Conservation (phyloP, 2,113 vertebrate species). For the Festucalex cinctus region DNA sequence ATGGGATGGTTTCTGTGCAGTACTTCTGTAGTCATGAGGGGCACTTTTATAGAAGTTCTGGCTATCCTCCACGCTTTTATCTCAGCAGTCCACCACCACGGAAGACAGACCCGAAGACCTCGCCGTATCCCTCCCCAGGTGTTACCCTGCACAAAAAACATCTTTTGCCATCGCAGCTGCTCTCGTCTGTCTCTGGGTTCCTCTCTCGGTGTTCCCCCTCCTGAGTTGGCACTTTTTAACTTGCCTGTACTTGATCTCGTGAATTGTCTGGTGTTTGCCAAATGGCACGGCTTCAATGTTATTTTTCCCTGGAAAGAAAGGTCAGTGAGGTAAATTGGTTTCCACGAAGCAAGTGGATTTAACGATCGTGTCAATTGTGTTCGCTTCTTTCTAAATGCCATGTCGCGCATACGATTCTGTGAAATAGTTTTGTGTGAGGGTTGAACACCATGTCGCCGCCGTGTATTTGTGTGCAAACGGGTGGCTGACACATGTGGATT, state of each 20-base stretch:
- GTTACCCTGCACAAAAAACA: slow-evolving; percentile 54
- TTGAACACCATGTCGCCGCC: slow-evolving; percentile 20
- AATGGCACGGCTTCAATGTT: neutral
- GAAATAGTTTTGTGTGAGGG: slow-evolving; percentile 9
- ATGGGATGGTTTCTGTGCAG: slow-evolving; percentile 17
- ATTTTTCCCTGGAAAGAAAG: slow-evolving; percentile 3
- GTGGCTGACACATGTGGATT: slow-evolving; percentile 47
- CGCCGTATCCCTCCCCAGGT: slow-evolving; percentile 57
- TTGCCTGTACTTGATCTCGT: slow-evolving; percentile 1
- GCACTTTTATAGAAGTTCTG: slow-evolving; percentile 36
- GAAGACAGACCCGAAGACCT: slow-evolving; percentile 36
- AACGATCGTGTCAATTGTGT: neutral
- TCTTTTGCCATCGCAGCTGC: slow-evolving; percentile 53
- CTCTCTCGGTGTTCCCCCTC: slow-evolving; percentile 4
- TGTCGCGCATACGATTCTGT: neutral
- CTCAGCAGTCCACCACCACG: slow-evolving; percentile 35
- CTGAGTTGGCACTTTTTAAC: slow-evolving; percentile 18
- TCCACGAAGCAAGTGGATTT: slow-evolving; percentile 1
- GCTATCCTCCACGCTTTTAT: slow-evolving; percentile 50
- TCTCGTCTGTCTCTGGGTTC: slow-evolving; percentile 28
- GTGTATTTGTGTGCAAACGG: slow-evolving; percentile 47
- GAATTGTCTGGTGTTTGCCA: slow-evolving; percentile 10
- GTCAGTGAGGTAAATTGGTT: neutral
- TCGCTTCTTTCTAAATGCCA: neutral
- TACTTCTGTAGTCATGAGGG: slow-evolving; percentile 19